phyloP scores from a whole-genome alignment of 2,888 invertebrate genomes.

The Tetragonisca angustula region DNA sequence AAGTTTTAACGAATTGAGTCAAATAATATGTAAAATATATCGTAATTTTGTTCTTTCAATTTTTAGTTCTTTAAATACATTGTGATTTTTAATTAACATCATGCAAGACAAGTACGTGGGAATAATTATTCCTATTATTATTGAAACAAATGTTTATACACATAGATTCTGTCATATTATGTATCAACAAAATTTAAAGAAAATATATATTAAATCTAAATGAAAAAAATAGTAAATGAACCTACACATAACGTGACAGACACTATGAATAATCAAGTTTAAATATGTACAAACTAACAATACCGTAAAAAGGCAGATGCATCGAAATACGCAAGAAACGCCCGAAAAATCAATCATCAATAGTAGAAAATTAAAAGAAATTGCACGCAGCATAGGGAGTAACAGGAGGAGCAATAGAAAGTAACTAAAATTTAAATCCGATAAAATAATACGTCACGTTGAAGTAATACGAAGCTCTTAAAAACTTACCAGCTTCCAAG shows the following conservation, averaged over 20 bases:
- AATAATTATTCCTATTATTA: not conserved
- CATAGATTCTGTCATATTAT: not conserved
- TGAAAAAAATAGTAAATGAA: not conserved
- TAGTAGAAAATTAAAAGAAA: not conserved
- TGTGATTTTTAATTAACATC: not conserved
- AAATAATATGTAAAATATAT: not conserved
- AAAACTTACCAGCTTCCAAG: conserved; percentile 79
- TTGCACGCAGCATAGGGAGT: not conserved
- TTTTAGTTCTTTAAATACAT: not conserved
- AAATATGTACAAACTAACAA: conserved; percentile 2
- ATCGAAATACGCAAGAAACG: conserved; percentile 41
- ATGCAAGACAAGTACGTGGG: not conserved
- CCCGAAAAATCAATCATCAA: conserved; percentile 58
- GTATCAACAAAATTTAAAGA: not conserved
- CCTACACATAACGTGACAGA: not conserved
- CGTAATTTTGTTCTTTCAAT: not conserved
- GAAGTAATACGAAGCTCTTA: conserved; percentile 15
- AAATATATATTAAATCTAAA: not conserved
- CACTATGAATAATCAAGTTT: not conserved
- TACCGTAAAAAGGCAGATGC: not conserved
- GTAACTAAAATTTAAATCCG: conserved; percentile 16
- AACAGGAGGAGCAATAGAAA: not conserved
- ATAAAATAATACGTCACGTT: not conserved
- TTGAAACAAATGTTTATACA: not conserved
- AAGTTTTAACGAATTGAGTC: not conserved